phyloP scores from a whole-genome alignment of 2,797 vertebrate genomes.

The Phoebastria nigripes region DNA sequence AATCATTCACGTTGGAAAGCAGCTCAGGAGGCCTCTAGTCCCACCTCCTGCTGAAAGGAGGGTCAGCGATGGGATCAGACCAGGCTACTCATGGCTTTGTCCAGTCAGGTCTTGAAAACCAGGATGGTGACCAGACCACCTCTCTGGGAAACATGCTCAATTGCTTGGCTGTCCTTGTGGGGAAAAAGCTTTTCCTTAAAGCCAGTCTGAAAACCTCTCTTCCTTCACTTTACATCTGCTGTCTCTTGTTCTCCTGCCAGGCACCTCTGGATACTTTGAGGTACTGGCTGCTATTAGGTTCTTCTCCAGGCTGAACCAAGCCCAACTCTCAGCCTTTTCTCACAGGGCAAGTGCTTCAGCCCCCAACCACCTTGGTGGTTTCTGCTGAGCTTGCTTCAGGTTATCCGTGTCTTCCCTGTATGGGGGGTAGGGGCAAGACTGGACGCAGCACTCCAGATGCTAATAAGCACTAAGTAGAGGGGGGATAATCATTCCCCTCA shows the following conservation, averaged over 20 bases:
- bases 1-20: background rate
- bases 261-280: background rate
- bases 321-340: background rate
- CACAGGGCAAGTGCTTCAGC: background rate
- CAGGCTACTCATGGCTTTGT: background rate
- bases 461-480: background rate
- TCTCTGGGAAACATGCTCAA: background rate
- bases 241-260: background rate
- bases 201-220: background rate
- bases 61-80: background rate
- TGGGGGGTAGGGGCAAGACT: background rate
- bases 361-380: background rate
- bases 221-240: background rate
- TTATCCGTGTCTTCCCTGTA: background rate
- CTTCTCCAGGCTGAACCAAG: background rate
- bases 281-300: background rate
- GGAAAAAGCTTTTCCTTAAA: background rate
- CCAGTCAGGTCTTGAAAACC: background rate
- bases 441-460: background rate
- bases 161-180: background rate
- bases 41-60: background rate
- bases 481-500: background rate
- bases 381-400: background rate
- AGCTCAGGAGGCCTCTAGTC: background rate
- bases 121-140: rapidly evolving